Evolutionary conservation across 2,797 vertebrate genomes (phyloP).

Genomic region (Furcifer pardalis): DNA sequence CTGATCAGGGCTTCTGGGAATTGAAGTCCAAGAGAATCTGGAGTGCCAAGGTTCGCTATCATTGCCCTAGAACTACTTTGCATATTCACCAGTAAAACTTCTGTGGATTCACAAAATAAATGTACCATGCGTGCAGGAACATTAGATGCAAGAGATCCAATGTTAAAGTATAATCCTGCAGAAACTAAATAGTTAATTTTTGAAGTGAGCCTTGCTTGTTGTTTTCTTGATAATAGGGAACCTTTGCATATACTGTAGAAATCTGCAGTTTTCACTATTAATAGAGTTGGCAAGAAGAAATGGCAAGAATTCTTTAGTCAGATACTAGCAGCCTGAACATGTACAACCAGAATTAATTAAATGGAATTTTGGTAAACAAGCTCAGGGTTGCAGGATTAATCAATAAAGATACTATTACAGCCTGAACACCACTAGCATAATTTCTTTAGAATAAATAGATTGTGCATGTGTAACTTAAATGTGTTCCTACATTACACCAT

Average conservation of each 20-base stretch:
- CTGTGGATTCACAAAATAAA: conserved; percentile 21
- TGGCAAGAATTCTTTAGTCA: background rate
- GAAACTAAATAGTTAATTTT: conserved; percentile 5
- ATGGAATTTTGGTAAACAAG: background rate
- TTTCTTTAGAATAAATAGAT: background rate
- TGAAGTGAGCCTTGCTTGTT: background rate
- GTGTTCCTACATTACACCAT: background rate
- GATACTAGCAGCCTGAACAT: background rate
- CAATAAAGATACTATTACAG: background rate
- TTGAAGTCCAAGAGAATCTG: no score
- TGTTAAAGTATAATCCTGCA: conserved; percentile 13
- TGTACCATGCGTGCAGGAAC: background rate
- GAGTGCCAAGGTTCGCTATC: no score
- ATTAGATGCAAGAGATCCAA: background rate
- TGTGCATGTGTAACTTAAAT: background rate
- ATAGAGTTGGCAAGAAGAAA: background rate
- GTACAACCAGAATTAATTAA: background rate
- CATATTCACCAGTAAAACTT: conserved; percentile 33
- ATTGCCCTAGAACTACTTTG: conserved; percentile 19
- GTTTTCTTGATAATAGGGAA: background rate
- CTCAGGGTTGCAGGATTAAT: background rate
- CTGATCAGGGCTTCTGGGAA: no score
- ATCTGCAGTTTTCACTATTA: background rate
- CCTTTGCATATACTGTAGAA: background rate
- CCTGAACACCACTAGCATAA: no score